Evolutionary conservation across 1,140 invertebrate species (phyloP), one percentile per base, ranked within the genome.

Genomic region (Nasonia vitripennis): DNA sequence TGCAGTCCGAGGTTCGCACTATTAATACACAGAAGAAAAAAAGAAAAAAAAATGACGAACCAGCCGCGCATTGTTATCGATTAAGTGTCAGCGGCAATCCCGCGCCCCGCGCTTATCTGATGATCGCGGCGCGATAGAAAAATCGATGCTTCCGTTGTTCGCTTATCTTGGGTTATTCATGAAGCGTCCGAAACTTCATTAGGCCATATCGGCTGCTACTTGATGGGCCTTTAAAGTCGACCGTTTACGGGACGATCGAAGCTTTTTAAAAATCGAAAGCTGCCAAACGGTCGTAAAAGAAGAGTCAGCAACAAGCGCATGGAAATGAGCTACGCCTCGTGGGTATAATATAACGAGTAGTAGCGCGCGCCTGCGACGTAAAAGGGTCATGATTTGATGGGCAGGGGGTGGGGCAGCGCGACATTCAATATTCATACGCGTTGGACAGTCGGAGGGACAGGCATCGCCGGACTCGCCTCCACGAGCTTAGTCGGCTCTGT

Each of bases 401-500:
- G 84, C 85, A 83, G 78, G 31, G 14, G 41, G 84, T 89, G 48
- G 48, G 20, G 3, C n/a, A n/a, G 55, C n/a, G 5, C 20, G 55
- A 62, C 20, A n/a, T 62, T 87, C 84, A 92, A 91, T 91, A 92
- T 93, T 92, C 85, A 93, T 91, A 90, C 89, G 9, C 9, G 55
- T n/a, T 62, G 6, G 55, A 83, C 82, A 78, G 82, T 74, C 75
- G 34, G 14, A 31, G 71, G 14, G 37, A 17, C 45, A 34, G 34
- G 1, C 37, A 31, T 14, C 48, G n/a, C 77, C n/a, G 37, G 31
- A 45, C 31, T 34, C 7, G 37, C 9, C 12, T 20, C 11, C 9
- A 45, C 55, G 17, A n/a, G 55, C 55, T 62, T n/a, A 62, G 55
- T 62, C 11, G 82, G 37, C 74, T 45, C 12, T 20, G 34, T 45